Base-by-base conservation (phyloP, 2,888 invertebrate genomes). In the Thyatira batis region DNA sequence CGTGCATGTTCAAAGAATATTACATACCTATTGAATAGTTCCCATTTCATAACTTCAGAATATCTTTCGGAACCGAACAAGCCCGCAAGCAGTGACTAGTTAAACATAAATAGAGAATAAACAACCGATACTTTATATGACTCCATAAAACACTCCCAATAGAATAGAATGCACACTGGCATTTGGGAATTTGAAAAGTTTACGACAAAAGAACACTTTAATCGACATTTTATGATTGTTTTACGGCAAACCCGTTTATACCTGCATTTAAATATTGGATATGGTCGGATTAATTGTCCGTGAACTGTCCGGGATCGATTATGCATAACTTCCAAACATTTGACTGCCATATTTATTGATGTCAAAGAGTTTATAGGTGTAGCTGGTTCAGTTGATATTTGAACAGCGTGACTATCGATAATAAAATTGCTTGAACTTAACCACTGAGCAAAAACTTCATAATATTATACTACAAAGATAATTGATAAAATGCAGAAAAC, bases 151-250 rank as follows among this genome's bases (percentile, higher is more conserved):
- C 67, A 70, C 76, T 72, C 72, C 64, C 69, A 78, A 79, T 75
- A 73, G 76, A 76, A 74, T 69, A 76, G 76, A 76, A 78, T 73
- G 76, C 67, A 63, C 54, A 59, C 61, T 53, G 54, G 69, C 74
- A 76, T 74, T 76, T 68, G 63, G 58, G 71, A 71, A 78, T 75
- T 84, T 84, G 82, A 71, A 76, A 78, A 80, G 76, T 85, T 85
- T 73, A 84, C 80, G 82, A 82, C 67, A 63, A 65, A 57, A 60
- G 59, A 76, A 76, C 71, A 80, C 75, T 76, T 76, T 78, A 84
- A 85, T 83, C 78, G 78, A 69, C 61, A 64, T 83, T 84, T 84
- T 84, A 85, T 76, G 73, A 73, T 76, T 76, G 72, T 78, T 85
- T 84, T 82, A 82, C 65, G 79, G 70, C 72, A 61, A n/a, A 63